Percentiles rank a stretch among this genome's conserved stretches.
These are phyloP conservation scores for Linnaemya tessellans DNA, from an alignment of 2,888 invertebrate species.

Conservation along the genomic window DNA sequence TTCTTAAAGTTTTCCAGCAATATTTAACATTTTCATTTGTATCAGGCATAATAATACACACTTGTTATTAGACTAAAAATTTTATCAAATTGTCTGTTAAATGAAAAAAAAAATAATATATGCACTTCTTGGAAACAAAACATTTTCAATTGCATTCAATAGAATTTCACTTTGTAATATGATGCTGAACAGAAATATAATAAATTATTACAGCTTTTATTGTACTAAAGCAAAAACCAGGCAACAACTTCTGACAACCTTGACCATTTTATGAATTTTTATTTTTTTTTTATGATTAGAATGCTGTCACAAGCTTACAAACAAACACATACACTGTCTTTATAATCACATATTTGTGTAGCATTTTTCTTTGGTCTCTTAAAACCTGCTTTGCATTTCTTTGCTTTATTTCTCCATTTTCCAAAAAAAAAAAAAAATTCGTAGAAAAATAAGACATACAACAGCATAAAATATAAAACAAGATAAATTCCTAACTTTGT, in stretches of 20 bases:
- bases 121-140: not conserved
- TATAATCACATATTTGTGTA: constrained; percentile 11
- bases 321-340: not conserved
- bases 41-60: not conserved
- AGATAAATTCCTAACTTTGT: constrained; percentile 62
- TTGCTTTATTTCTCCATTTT: constrained; percentile 19
- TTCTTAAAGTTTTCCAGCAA: too few relatives aligned
- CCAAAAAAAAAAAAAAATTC: not conserved
- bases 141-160: not conserved
- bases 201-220: not conserved
- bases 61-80: not conserved
- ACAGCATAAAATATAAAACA: constrained; percentile 20
- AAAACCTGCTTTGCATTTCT: constrained; percentile 5
- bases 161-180: not conserved
- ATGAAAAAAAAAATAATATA: not conserved
- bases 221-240: not conserved
- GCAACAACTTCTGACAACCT: constrained; percentile 22
- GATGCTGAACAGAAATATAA: not conserved
- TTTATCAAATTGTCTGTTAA: not conserved
- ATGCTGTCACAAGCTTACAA: constrained; percentile 21
- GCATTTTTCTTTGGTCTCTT: constrained; percentile 42
- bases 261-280: constrained; percentile 16
- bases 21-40: too few relatives aligned
- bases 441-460: constrained; percentile 1
- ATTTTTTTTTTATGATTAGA: not conserved